Evolutionary conservation across 2,797 vertebrate species (phyloP).

Genomic region (Arnoldichthys spilopterus): DNA sequence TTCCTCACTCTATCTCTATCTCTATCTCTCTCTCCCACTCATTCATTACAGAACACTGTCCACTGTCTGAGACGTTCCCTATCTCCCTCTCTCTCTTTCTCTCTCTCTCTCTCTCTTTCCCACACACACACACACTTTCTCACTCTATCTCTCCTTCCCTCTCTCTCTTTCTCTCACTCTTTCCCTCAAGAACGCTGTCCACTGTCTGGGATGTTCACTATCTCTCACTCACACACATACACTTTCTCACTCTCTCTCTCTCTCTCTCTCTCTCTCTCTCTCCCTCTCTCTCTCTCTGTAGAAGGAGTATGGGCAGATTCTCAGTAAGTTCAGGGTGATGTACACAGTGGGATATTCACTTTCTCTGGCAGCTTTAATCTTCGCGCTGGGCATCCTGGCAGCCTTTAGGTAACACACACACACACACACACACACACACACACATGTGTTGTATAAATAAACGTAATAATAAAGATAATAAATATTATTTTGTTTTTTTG

Average conservation of each 20-base stretch:
- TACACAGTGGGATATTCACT: constrained; percentile 89
- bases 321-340: constrained; percentile 82
- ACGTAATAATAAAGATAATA: too few species aligned
- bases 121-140: too few species aligned
- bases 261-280: constrained; percentile 28
- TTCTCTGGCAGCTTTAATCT: constrained; percentile 81
- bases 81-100: constrained; percentile 16
- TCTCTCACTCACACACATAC: not conserved
- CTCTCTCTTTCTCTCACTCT: not conserved
- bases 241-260: not conserved
- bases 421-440: constrained; percentile 26
- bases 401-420: constrained; percentile 80
- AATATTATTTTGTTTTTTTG: too few species aligned
- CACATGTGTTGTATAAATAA: too few species aligned
- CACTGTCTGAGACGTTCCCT: not conserved
- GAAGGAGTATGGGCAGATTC: constrained; percentile 80
- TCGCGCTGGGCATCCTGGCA: constrained; percentile 82
- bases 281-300: constrained; percentile 52
- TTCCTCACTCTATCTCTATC: not conserved
- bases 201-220: not conserved
- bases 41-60: too few species aligned
- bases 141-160: not conserved
- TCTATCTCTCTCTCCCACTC: not conserved
- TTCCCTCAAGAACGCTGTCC: not conserved
- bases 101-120: not conserved